Conservation (phyloP, 2,888 invertebrate species). For the Cartodere bifasciata region DNA sequence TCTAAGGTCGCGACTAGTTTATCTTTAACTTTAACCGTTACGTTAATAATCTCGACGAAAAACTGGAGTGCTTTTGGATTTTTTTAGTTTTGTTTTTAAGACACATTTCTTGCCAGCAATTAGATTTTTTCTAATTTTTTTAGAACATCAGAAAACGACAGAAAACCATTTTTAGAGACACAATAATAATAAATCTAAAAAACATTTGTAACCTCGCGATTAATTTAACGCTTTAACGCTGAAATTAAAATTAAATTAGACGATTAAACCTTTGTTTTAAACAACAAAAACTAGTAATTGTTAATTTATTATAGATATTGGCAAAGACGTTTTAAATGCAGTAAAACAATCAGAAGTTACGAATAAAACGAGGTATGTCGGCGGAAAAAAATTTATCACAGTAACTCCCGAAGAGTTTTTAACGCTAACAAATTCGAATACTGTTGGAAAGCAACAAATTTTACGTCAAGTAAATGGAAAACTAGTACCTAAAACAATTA, state of each 20-base stretch:
- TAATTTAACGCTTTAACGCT: too few species aligned
- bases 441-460: slow-evolving; percentile 14
- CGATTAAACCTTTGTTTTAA: too few species aligned
- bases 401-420: slow-evolving; percentile 41
- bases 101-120: too few species aligned
- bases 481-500: slow-evolving; percentile 20
- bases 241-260: too few species aligned
- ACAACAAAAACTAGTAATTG: too few species aligned
- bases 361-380: slow-evolving; percentile 19
- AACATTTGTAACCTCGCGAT: too few species aligned
- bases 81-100: too few species aligned
- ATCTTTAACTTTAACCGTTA: not conserved
- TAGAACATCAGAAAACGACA: too few species aligned
- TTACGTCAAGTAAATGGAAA: slow-evolving; percentile 23
- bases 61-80: too few species aligned
- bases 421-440: slow-evolving; percentile 25
- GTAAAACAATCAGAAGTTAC: slow-evolving; percentile 32
- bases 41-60: not conserved
- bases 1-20: not conserved
- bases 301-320: slow-evolving; percentile 44
- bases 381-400: slow-evolving; percentile 39
- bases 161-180: too few species aligned
- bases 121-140: too few species aligned
- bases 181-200: too few species aligned
- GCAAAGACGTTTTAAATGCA: slow-evolving; percentile 58